phyloP scores from a whole-genome alignment of 2,113 vertebrate genomes.

The Halichoerus grypus region DNA sequence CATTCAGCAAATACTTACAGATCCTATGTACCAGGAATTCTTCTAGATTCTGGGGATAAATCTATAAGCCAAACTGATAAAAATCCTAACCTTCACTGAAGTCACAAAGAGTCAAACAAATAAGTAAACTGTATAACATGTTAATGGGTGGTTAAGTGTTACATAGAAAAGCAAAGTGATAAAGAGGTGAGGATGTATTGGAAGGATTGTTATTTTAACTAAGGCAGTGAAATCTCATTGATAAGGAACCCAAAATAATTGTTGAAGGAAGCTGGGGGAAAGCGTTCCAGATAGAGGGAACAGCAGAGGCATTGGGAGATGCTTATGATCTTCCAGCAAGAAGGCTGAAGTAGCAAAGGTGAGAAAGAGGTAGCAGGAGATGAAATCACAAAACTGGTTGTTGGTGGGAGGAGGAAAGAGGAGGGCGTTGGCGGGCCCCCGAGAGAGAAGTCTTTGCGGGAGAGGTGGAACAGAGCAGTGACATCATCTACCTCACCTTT shows the following conservation, averaged over 20 bases:
- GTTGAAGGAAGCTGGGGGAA: background rate
- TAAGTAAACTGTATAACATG: background rate
- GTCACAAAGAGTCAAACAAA: background rate
- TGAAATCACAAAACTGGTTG: background rate
- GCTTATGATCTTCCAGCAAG: background rate
- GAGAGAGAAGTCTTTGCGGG: background rate
- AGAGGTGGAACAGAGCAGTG: background rate
- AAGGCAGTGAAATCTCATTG: background rate
- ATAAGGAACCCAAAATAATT: background rate
- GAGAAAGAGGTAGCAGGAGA: background rate
- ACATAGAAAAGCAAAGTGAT: background rate
- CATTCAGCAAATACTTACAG: background rate
- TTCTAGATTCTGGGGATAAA: background rate
- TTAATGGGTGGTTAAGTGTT: background rate
- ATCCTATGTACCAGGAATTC: background rate
- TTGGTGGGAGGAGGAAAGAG: accelerated
- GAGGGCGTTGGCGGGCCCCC: background rate
- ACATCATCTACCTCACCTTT: background rate
- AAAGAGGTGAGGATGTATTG: background rate
- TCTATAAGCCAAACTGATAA: background rate
- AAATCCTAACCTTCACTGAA: background rate
- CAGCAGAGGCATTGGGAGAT: background rate
- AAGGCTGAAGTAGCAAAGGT: accelerated
- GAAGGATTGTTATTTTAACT: background rate
- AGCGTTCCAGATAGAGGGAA: background rate